Percentiles rank a stretch among this genome's conserved stretches.
These are phyloP conservation scores for Leptinotarsa juncta DNA, from an alignment of 2,888 invertebrate genomes.

Conservation along the genomic window DNA sequence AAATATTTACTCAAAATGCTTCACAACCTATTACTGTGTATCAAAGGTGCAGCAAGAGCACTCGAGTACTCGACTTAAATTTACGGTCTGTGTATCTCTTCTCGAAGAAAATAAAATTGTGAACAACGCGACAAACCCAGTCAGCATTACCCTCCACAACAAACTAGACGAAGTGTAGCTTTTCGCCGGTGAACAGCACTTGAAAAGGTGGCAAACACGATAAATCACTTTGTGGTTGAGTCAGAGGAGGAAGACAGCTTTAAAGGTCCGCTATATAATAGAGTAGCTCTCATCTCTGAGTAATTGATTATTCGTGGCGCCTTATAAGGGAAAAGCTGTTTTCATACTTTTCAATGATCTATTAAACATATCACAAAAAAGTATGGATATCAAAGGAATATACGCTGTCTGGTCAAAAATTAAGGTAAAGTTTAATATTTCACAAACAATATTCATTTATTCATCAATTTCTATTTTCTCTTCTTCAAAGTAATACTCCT, in stretches of 20 bases:
- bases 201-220: background rate
- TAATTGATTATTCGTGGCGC: background rate
- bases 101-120: background rate
- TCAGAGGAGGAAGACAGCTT: background rate
- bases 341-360: background rate
- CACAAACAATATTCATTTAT: too few species aligned
- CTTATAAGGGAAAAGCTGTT: background rate
- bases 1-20: too few species aligned
- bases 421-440: too few species aligned
- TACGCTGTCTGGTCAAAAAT: background rate
- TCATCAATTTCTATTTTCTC: too few species aligned
- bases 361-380: background rate
- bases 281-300: background rate
- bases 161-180: constrained; percentile 9
- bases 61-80: background rate
- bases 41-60: too few species aligned
- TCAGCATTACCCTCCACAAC: background rate
- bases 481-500: too few species aligned
- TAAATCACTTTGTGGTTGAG: background rate
- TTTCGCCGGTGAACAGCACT: constrained; percentile 6
- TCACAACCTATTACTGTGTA: too few species aligned
- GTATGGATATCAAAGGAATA: background rate
- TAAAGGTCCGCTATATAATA: background rate
- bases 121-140: background rate
- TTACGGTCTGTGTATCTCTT: background rate